Base-by-base conservation (phyloP, 2,113 vertebrate species). In the Forbesichthys agassizii region DNA sequence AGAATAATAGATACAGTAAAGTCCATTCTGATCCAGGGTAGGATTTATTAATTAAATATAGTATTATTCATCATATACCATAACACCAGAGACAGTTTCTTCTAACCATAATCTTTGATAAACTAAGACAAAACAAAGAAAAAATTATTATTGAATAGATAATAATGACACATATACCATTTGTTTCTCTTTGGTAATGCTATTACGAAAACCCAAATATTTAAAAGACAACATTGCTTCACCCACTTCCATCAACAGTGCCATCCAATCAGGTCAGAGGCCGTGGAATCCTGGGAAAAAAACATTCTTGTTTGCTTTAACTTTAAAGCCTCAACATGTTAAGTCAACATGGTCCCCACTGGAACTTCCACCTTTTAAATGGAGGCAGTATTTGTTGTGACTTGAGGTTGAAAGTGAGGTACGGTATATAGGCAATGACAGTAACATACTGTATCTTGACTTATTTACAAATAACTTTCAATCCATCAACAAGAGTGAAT, bases 231-330 rank as follows among this genome's bases (percentile, higher is more conserved):
- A 18, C 16, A 1, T 61, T 61, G 59, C 52, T 56, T 59, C 68
- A 36, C 27, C 14, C 13, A 64, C 48, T 56, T 65, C 54, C 14
- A 63, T 68, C 5, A 55, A 63, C 55, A 71, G 12, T 16, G 14
- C 51, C 49, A 48, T 63, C 64, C 77, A 69, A 76, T 77, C 64
- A 61, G 5, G 36, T 33, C 16, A 48, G 58, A 66, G 57, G 20
- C 76, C 66, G 66, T 61, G 81, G 84, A 88, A 87, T 88, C 80
- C 75, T 76, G 68, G 73, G 83, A 82, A 88, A 84, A 66, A 62
- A 80, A 81, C 83, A 79, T 78, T 80, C 33, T 66, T 87, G 83
- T 90, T 90, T 89, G 69, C 76, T 85, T 85, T 80, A 66, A 73
- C 78, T 84, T 77, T 84, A 68, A 86, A 83, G 73, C 58, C 79